Conservation (phyloP, 2,888 invertebrate genomes). For the Synanthedon tipuliformis region DNA sequence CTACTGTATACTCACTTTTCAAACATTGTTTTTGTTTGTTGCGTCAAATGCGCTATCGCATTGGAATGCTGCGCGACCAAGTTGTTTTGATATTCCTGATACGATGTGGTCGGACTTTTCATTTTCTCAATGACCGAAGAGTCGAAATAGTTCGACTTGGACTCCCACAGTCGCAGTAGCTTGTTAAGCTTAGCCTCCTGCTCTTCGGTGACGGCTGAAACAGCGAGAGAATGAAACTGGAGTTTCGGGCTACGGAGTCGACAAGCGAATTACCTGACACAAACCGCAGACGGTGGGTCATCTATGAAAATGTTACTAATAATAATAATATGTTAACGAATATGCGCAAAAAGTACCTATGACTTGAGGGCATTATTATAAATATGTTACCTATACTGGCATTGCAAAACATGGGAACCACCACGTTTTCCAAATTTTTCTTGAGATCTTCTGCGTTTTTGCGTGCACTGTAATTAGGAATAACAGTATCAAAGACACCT, state of each 20-base stretch:
- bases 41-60: constrained; percentile 80
- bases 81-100: constrained; percentile 89
- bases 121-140: constrained; percentile 85
- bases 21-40: constrained; percentile 85
- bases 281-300: constrained; percentile 43
- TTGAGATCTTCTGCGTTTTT: constrained; percentile 95
- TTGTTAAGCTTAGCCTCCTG: constrained; percentile 93
- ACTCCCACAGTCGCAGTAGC: constrained; percentile 95
- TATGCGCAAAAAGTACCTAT: constrained; percentile 49
- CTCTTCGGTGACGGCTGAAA: constrained; percentile 83
- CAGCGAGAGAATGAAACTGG: constrained; percentile 50
- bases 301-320: constrained; percentile 35
- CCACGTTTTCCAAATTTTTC: constrained; percentile 92
- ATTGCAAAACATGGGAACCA: constrained; percentile 98
- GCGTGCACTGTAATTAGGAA: constrained; percentile 84
- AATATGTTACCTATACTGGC: constrained; percentile 80
- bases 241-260: too few relatives aligned
- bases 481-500: constrained; percentile 67
- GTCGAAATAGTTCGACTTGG: constrained; percentile 91
- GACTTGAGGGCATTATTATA: constrained; percentile 66
- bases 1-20: constrained; percentile 71
- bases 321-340: constrained; percentile 54
- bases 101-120: constrained; percentile 87
- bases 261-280: constrained; percentile 61
- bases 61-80: constrained; percentile 84